Conservation (phyloP, 2,797 vertebrate genomes). For the Vespertilio murinus region DNA sequence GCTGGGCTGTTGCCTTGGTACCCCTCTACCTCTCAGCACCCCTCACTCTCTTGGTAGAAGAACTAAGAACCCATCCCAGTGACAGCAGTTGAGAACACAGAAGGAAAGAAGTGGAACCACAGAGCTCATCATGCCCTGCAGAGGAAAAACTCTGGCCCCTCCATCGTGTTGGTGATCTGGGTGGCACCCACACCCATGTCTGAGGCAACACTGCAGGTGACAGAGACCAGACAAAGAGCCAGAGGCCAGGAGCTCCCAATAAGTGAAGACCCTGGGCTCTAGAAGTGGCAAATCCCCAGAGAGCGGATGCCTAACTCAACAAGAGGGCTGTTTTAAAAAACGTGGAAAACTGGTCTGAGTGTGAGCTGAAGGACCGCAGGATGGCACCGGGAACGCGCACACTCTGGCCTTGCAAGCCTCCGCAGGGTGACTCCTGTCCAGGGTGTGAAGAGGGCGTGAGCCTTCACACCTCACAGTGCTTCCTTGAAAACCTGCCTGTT, state of each 20-base stretch:
- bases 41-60: not conserved
- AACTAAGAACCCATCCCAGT: not conserved
- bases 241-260: not conserved
- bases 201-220: not conserved
- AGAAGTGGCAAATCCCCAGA: not conserved
- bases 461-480: slow-evolving; percentile 32
- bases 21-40: not conserved
- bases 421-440: not conserved
- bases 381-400: not conserved
- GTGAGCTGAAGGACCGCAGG: not conserved
- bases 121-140: not conserved
- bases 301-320: not conserved
- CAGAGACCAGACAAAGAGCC: not conserved
- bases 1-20: not conserved
- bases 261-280: not conserved
- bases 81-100: not conserved
- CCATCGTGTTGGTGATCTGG: no score
- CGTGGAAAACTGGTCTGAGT: not conserved
- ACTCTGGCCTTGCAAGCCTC: not conserved
- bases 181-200: not conserved
- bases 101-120: not conserved
- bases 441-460: not conserved
- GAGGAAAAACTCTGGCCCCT: not conserved
- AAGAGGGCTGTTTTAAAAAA: not conserved
- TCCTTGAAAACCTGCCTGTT: slow-evolving; percentile 43